These are phyloP conservation scores for Graphium colonna DNA, from an alignment of 2,888 invertebrate species.

Conservation along the genomic window DNA sequence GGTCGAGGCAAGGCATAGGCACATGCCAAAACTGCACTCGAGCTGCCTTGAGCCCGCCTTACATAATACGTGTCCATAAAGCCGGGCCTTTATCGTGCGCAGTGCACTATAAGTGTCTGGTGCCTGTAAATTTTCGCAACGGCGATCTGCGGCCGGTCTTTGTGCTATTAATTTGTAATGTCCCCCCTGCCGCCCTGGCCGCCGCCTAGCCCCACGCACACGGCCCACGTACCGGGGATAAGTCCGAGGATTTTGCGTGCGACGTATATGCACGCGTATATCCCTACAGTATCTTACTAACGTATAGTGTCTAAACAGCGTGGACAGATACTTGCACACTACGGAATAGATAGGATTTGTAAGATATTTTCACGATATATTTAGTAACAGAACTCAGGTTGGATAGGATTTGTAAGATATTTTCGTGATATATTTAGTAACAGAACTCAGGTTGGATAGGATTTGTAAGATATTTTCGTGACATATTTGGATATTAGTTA, in stretches of 20 bases:
- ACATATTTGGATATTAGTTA: too few relatives aligned
- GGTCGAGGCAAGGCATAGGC: slow-evolving; percentile 13
- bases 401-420: too few relatives aligned
- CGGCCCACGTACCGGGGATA: slow-evolving; percentile 42
- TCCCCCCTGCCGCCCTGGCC: slow-evolving; percentile 47
- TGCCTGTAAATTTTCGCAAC: slow-evolving; percentile 75
- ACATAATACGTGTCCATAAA: slow-evolving; percentile 40
- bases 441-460: too few relatives aligned
- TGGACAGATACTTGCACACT: too few relatives aligned
- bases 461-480: too few relatives aligned
- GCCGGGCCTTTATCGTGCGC: slow-evolving; percentile 51
- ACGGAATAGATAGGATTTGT: too few relatives aligned
- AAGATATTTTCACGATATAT: too few relatives aligned
- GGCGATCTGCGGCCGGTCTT: slow-evolving; percentile 77
- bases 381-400: too few relatives aligned
- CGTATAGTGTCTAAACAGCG: too few relatives aligned
- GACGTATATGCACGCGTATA: too few relatives aligned
- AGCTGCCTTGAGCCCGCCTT: slow-evolving; percentile 27
- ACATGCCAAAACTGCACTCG: slow-evolving; percentile 22
- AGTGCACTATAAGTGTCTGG: slow-evolving; percentile 63
- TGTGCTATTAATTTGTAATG: slow-evolving; percentile 80
- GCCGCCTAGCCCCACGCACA: slow-evolving; percentile 51
- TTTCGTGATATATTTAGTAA: too few relatives aligned
- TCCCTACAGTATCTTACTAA: too few relatives aligned
- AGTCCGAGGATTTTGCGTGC: slow-evolving; percentile 34